phyloP scores from a whole-genome alignment of 2,888 invertebrate species.

The Orchestes rusci region DNA sequence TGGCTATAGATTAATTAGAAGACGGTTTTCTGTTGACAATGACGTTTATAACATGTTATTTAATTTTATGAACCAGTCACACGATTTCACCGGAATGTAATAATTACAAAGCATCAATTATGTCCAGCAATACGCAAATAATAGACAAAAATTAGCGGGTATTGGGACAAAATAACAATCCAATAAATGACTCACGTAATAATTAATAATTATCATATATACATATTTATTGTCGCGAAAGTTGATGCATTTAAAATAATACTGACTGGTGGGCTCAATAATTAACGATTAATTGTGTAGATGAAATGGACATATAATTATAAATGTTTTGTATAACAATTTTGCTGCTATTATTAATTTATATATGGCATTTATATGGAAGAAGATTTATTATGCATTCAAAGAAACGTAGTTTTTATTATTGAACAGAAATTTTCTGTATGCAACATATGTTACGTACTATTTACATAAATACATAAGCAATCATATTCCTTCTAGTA shows the following conservation, averaged over 20 bases:
- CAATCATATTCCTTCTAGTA: too few relatives aligned
- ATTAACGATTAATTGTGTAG: constrained; percentile 26
- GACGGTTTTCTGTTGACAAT: too few relatives aligned
- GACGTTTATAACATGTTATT: too few relatives aligned
- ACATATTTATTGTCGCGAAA: constrained; percentile 24
- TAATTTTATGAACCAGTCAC: not conserved
- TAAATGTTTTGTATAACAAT: constrained; percentile 20
- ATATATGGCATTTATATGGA: too few relatives aligned
- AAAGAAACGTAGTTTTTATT: too few relatives aligned
- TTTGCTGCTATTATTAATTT: constrained; percentile 4
- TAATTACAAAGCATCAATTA: constrained; percentile 13
- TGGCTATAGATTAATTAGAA: too few relatives aligned
- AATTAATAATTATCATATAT: constrained; percentile 23
- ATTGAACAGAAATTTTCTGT: too few relatives aligned
- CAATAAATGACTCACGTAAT: constrained; percentile 18
- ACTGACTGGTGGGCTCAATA: constrained; percentile 23
- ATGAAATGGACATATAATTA: constrained; percentile 24
- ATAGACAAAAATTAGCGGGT: constrained; percentile 16
- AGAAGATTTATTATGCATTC: too few relatives aligned
- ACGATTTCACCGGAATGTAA: not conserved
- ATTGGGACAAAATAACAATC: constrained; percentile 12
- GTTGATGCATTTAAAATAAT: constrained; percentile 27
- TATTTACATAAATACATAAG: too few relatives aligned
- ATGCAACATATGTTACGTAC: too few relatives aligned
- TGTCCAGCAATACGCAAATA: constrained; percentile 10